These are phyloP conservation scores for Adoxophyes honmai DNA, from an alignment of 1,140 invertebrate species.

Conservation along the genomic window DNA sequence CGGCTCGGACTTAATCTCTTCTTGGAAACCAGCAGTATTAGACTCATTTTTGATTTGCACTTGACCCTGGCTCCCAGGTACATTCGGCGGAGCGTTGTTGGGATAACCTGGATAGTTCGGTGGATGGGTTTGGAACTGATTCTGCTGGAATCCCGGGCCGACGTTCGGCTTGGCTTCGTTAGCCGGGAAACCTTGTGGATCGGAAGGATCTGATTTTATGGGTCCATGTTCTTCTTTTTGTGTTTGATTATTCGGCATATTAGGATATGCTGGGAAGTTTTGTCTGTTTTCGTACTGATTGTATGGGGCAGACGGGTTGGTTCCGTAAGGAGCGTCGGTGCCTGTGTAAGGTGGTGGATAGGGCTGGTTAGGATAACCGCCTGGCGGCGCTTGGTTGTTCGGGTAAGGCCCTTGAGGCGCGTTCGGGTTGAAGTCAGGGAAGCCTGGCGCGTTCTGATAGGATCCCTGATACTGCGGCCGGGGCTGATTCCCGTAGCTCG, in stretches of 20 bases:
- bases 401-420: constrained; percentile 27
- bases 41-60: constrained; percentile 4
- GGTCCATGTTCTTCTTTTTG: constrained; percentile 14
- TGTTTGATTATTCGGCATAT: constrained; percentile 29
- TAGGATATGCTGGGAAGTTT: constrained; percentile 58
- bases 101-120: background rate
- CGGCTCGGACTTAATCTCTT: constrained; percentile 43
- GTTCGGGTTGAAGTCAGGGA: constrained; percentile 57
- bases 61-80: background rate
- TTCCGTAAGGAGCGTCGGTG: constrained; percentile 34
- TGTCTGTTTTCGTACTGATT: constrained; percentile 60
- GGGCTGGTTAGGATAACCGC: constrained; percentile 36
- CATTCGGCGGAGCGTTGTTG: background rate
- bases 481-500: constrained; percentile 42
- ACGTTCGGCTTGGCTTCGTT: background rate
- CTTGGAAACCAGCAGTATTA: constrained; percentile 4
- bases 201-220: background rate
- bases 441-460: constrained; percentile 50
- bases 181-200: background rate
- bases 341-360: constrained; percentile 40
- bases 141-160: background rate
- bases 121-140: background rate
- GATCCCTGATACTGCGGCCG: constrained; percentile 41
- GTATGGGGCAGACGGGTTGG: constrained; percentile 39
- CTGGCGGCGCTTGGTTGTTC: constrained; percentile 8